Conservation (phyloP, 2,797 vertebrate species). For the Chiloscyllium punctatum region DNA sequence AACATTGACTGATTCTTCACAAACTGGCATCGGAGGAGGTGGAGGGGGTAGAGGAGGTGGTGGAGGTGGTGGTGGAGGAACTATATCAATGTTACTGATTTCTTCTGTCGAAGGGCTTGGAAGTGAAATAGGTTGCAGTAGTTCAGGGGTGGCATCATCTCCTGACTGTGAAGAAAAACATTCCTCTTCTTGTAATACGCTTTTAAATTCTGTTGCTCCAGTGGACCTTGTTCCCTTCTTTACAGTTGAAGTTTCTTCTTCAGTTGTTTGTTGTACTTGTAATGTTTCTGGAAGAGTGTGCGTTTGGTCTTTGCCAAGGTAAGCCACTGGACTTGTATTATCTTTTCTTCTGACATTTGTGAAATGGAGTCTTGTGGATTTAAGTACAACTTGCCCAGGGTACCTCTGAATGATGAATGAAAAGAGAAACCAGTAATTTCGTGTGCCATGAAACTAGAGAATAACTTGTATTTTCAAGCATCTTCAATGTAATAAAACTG, state of each 20-base stretch:
- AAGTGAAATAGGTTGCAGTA: constrained; percentile 47
- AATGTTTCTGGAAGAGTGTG: constrained; percentile 60
- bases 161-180: constrained; percentile 54
- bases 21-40: constrained; percentile 61
- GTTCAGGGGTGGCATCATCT: constrained; percentile 52
- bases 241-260: constrained; percentile 40
- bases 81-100: constrained; percentile 42
- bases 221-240: not conserved
- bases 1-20: constrained; percentile 56
- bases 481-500: not conserved
- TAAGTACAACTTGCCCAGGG: constrained; percentile 87
- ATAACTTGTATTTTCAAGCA: not conserved
- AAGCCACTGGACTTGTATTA: constrained; percentile 45
- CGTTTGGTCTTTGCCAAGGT: constrained; percentile 48
- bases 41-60: constrained; percentile 60
- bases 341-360: constrained; percentile 63
- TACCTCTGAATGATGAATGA: constrained; percentile 62
- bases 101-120: constrained; percentile 48
- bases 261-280: constrained; percentile 58
- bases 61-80: constrained; percentile 50
- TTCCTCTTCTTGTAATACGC: constrained; percentile 56
- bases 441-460: not conserved
- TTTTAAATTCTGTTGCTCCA: constrained; percentile 41
- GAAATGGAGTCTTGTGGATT: constrained; percentile 76
- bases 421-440: not conserved